A percentile compares a stretch with the other conserved stretches of the same genome.
Conservation (phyloP, 2,888 invertebrate species). For the Germaria angustata region DNA sequence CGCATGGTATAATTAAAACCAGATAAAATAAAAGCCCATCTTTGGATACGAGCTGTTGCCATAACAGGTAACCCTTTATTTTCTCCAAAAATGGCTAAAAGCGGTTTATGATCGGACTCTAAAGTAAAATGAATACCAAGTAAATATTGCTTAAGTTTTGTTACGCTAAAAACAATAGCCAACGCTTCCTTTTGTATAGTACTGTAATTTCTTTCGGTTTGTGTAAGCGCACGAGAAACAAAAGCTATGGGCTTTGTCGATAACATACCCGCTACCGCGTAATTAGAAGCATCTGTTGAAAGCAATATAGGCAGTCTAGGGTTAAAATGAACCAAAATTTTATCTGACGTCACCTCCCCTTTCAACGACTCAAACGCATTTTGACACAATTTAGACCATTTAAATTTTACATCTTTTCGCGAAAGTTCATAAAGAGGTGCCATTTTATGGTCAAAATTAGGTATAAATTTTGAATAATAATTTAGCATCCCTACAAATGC, state of each 20-base stretch:
- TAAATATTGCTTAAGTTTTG: slow-evolving; percentile 44
- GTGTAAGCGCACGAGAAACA: slow-evolving; percentile 57
- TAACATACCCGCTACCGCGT: slow-evolving; percentile 61
- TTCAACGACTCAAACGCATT: too few species aligned
- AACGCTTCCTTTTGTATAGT: slow-evolving; percentile 41
- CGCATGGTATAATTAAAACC: slow-evolving; percentile 47
- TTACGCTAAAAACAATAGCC: slow-evolving; percentile 44
- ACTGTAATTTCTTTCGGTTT: slow-evolving; percentile 60
- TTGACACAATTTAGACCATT: too few species aligned
- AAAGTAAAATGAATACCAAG: slow-evolving; percentile 36
- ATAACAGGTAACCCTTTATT: slow-evolving; percentile 47
- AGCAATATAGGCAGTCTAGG: slow-evolving; percentile 61
- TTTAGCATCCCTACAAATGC: too few species aligned
- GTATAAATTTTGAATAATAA: too few species aligned
- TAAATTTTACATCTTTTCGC: too few species aligned
- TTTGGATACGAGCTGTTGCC: slow-evolving; percentile 19
- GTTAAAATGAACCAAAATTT: too few species aligned
- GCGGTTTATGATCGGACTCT: slow-evolving; percentile 42
- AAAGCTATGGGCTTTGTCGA: slow-evolving; percentile 63
- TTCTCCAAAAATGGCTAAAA: slow-evolving; percentile 48
- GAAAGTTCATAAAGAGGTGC: too few species aligned
- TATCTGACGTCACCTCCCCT: too few species aligned
- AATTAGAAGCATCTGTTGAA: slow-evolving; percentile 67
- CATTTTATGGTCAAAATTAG: too few species aligned
- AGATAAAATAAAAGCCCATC: slow-evolving; percentile 41